Base-by-base conservation (phyloP, 2,888 invertebrate species). In the Cosmia trapezina region DNA sequence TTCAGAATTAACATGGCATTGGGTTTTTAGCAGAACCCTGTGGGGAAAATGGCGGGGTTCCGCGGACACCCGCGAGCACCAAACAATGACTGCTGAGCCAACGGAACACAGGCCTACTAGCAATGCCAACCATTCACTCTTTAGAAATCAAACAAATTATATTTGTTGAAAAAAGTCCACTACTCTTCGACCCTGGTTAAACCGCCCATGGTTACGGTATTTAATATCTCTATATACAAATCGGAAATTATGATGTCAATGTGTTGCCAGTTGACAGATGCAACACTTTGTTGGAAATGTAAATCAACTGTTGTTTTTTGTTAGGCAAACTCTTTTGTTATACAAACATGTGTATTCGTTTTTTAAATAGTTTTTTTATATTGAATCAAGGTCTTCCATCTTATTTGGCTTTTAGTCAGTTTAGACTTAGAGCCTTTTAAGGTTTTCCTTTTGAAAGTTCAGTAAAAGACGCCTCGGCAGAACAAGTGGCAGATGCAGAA, bases 81-180 rank as follows among this genome's bases (percentile, higher is more conserved):
- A 91, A 90, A 96, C 96, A 96, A 96, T 92, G 90, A 84, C 80
- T 86, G 87, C 88, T 81, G 86, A 83, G 89, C 87, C 87, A 57
- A 86, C 88, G 88, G 88, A 89, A 91, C 89, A 91, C 92, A 91
- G 89, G 89, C 91, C 90, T 89, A 91, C 91, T 82, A 78, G 82
- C 84, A 87, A 87, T 82, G 79, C 83, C 84, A 87, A 87, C 93
- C 89, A 94, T 94, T 94, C 93, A 92, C 90, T 93, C 94, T 92
- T 93, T 94, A 95, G 94, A 96, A 95, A 94, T 95, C 94, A 95
- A 94, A 95, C 94, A 95, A 95, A 95, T 95, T 95, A 94, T 95
- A 94, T 94, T 94, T 94, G 91, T 93, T 90, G 90, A 91, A 94
- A 93, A 93, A 93, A 92, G 87, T 89, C 90, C 90, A 92, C 91